Conservation (phyloP, 2,888 invertebrate genomes). For the Syrista parreyssii region DNA sequence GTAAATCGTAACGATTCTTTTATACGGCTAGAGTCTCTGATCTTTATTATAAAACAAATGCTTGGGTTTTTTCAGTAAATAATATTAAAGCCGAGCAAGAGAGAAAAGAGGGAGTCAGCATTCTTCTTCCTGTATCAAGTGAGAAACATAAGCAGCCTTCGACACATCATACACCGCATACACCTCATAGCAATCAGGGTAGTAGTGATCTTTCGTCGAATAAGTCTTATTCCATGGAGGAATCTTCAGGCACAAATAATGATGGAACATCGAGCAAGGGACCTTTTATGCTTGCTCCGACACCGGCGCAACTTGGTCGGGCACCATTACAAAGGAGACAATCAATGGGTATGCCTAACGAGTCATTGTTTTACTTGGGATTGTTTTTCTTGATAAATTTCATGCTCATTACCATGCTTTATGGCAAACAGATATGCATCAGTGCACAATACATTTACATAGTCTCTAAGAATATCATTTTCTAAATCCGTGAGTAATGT, state of each 20-base stretch:
- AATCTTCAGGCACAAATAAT: conserved; percentile 43
- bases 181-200: conserved; percentile 52
- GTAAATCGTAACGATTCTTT: neutral
- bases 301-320: conserved; percentile 92
- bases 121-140: conserved; percentile 39
- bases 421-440: neutral
- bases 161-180: conserved; percentile 59
- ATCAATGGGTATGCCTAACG: conserved; percentile 75
- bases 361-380: conserved; percentile 6
- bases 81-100: conserved; percentile 55
- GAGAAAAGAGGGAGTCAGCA: conserved; percentile 46
- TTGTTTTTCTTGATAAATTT: neutral
- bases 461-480: neutral
- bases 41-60: neutral
- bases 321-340: conserved; percentile 90
- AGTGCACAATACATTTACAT: neutral
- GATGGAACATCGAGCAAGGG: conserved; percentile 53
- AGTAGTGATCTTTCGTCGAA: conserved; percentile 46
- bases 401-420: neutral
- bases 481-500: neutral
- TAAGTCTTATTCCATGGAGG: conserved; percentile 54
- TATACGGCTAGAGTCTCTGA: neutral
- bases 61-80: conserved; percentile 41
- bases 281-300: conserved; percentile 87
- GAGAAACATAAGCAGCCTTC: conserved; percentile 58